Conservation (phyloP, 2,888 invertebrate genomes). For the Creontiades dilutus region DNA sequence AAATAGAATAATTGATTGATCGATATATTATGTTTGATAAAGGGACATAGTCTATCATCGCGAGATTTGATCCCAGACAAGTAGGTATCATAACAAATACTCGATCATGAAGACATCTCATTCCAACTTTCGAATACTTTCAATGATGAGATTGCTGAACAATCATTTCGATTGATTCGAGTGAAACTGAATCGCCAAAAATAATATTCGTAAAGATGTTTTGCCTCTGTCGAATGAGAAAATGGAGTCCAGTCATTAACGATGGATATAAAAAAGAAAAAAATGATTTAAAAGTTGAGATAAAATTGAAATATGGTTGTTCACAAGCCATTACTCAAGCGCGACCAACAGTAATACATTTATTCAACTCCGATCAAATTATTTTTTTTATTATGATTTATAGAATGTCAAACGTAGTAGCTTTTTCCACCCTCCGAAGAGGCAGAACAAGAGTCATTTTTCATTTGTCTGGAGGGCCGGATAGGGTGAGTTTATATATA, state of each 20-base stretch:
- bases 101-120: no score
- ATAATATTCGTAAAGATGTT: not conserved
- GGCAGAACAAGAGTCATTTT: constrained; percentile 65
- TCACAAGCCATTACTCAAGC: constrained; percentile 50
- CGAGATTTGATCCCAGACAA: no score
- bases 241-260: constrained; percentile 8
- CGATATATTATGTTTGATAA: no score
- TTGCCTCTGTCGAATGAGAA: not conserved
- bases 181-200: not conserved
- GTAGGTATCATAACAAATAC: no score
- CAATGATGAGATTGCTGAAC: no score
- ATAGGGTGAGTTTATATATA: constrained; percentile 2
- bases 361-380: constrained; percentile 66
- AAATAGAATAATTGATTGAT: no score
- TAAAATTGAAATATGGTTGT: constrained; percentile 52
- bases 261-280: constrained; percentile 11
- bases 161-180: not conserved
- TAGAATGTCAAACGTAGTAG: constrained; percentile 62
- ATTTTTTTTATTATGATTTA: constrained; percentile 70
- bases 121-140: no score
- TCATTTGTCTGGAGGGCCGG: constrained; percentile 40
- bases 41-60: no score
- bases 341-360: constrained; percentile 64
- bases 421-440: constrained; percentile 26
- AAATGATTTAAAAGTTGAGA: constrained; percentile 46